Evolutionary conservation across 2,888 invertebrate species (phyloP), one percentile per base, ranked within the genome.

Genomic region (Anticlea derivata): DNA sequence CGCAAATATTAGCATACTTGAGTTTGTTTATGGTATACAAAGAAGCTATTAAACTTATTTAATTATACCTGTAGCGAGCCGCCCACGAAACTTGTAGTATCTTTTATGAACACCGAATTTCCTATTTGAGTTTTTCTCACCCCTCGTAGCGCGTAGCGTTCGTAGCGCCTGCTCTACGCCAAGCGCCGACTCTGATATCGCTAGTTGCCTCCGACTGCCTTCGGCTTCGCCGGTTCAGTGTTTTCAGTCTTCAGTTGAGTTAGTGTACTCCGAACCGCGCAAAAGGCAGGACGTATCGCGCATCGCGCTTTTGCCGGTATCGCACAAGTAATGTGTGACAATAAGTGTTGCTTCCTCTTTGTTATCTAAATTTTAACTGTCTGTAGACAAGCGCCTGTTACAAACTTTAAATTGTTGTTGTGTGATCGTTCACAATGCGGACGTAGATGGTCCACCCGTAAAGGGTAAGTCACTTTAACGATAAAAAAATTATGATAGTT

Each of bases 311-410:
- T 66, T 73, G 54, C 61, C 68, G 64, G 65, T 61, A 68, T 74
- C 82, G 83, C 81, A 83, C 76, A 85, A 82, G 86, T 69, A 90
- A 88, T 79, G 86, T 89, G 87, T 88, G 90, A 90, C 90, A 90
- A 90, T 90, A 90, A 90, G 82, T 87, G 86, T 87, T 85, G 83
- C 88, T 89, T 87, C 88, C 86, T 84, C 77, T 82, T 80, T 82
- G 76, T 78, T 83, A 79, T 76, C 64, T 79, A 79, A 73, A 75
- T 80, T 82, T 80, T 71, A 78, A 66, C 72, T 73, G 72, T 79
- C 77, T 77, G 69, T 75, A 73, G 56, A 68, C 63, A 54, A 30
- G 56, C 66, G 55, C 55, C 53, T 61, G 22, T 50, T 50, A 48
- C 11, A 26, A 41, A 30, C 40, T 54, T 41, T 54, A 20, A 56